Conservation (phyloP, 92 coral and sea anemone species). For the Zoanthus sansibaricus region DNA sequence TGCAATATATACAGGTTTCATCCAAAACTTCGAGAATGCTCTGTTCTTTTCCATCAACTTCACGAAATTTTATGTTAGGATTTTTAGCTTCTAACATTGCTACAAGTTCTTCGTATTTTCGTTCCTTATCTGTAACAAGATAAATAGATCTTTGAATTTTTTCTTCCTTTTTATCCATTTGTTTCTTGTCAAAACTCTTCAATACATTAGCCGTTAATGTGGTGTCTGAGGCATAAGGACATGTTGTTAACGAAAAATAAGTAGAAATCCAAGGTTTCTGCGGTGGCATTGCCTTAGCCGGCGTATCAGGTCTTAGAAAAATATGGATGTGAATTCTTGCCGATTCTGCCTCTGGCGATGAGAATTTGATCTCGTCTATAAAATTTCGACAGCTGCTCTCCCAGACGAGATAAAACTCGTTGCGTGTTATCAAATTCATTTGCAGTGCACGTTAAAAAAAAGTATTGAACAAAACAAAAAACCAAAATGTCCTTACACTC, state of each 20-base stretch:
- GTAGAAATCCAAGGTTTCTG: conserved; percentile 71
- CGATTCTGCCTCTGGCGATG: conserved; percentile 67
- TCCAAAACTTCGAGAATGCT: conserved; percentile 70
- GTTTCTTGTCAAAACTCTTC: conserved; percentile 54
- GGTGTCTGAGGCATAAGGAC: conserved; percentile 94
- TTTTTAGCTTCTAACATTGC: conserved; percentile 70
- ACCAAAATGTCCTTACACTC: background rate
- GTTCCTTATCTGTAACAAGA: conserved; percentile 79
- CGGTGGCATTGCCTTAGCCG: conserved; percentile 83
- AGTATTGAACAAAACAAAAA: background rate
- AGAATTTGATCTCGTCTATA: conserved; percentile 75
- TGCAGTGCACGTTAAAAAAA: background rate
- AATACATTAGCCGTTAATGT: conserved; percentile 66
- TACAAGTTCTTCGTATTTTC: conserved; percentile 86
- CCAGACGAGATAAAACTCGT: conserved; percentile 90
- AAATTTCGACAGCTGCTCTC: conserved; percentile 97
- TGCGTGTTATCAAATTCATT: conserved; percentile 29
- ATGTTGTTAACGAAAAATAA: conserved; percentile 82
- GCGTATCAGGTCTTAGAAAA: conserved; percentile 92
- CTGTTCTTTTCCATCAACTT: conserved; percentile 77
- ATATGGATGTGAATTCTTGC: conserved; percentile 75
- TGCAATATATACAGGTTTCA: conserved; percentile 77
- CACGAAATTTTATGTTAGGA: conserved; percentile 58
- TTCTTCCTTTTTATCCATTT: conserved; percentile 42
- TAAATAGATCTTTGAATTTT: conserved; percentile 46